A percentile compares a stretch with the other conserved stretches of the same genome.
Evolutionary conservation across 2,888 invertebrate species (phyloP).

Genomic region (Heteromurus nitidus): DNA sequence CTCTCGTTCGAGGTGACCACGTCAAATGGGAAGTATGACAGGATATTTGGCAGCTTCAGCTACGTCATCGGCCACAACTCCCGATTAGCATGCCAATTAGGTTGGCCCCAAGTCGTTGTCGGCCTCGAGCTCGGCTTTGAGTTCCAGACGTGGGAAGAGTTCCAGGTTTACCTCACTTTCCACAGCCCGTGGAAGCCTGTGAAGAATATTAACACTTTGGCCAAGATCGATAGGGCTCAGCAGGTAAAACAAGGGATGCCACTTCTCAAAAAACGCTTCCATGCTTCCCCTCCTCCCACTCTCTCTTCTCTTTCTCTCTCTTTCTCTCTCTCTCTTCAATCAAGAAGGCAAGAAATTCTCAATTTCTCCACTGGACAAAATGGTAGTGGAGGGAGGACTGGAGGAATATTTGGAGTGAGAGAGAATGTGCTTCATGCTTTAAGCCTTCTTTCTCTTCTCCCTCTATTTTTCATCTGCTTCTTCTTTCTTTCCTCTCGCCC

Average conservation of each 20-base stretch:
- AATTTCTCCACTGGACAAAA: too few relatives aligned
- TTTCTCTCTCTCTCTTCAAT: slow-evolving; percentile 31
- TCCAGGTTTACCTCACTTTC: slow-evolving; percentile 71
- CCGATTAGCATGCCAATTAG: slow-evolving; percentile 73
- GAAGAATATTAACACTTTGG: slow-evolving; percentile 72
- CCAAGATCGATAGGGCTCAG: slow-evolving; percentile 73
- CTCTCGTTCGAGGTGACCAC: slow-evolving; percentile 73
- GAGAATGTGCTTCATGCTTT: slow-evolving; percentile 39
- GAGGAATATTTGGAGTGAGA: slow-evolving; percentile 10
- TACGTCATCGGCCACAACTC: slow-evolving; percentile 73
- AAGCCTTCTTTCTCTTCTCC: slow-evolving; percentile 53
- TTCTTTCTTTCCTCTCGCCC: not conserved
- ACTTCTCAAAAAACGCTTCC: too few relatives aligned
- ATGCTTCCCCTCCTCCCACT: too few relatives aligned
- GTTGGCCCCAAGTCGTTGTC: slow-evolving; percentile 73
- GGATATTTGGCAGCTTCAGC: slow-evolving; percentile 74
- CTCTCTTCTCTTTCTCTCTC: too few relatives aligned
- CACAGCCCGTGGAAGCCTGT: slow-evolving; percentile 73
- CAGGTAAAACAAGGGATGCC: slow-evolving; percentile 8
- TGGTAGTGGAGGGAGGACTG: not conserved
- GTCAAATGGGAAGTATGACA: slow-evolving; percentile 73
- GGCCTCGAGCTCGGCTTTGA: slow-evolving; percentile 71
- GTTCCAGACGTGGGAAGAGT: slow-evolving; percentile 72
- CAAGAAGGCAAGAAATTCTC: not conserved
- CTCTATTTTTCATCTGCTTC: slow-evolving; percentile 58